phyloP scores from a whole-genome alignment of 2,113 vertebrate species.

The Mixornis gularis region DNA sequence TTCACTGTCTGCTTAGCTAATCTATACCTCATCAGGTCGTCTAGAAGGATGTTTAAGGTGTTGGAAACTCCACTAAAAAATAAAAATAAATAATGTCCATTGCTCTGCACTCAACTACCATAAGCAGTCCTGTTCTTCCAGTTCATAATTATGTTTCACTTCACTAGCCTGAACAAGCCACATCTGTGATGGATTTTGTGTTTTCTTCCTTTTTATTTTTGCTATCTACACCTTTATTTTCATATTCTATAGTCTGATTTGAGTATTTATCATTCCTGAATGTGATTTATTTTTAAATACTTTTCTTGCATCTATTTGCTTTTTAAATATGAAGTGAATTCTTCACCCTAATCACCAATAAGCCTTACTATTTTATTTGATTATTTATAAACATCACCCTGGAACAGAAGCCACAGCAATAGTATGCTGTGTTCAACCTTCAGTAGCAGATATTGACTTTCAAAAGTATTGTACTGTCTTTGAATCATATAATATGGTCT shows the following conservation, averaged over 20 bases:
- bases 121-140: neutral
- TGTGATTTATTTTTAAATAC: neutral
- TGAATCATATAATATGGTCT: neutral
- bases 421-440: neutral
- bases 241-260: neutral
- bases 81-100: neutral
- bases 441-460: rapidly evolving
- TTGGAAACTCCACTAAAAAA: neutral
- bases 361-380: neutral
- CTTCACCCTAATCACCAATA: neutral
- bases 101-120: neutral
- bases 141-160: neutral
- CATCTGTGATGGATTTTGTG: rapidly evolving
- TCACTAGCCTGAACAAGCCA: neutral
- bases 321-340: neutral
- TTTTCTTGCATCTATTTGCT: neutral
- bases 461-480: neutral
- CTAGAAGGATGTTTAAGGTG: neutral
- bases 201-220: neutral
- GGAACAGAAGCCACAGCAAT: neutral
- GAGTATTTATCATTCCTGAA: neutral
- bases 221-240: neutral
- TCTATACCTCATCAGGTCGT: neutral
- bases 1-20: neutral
- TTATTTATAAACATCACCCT: neutral